Evolutionary conservation across 2,113 vertebrate genomes (phyloP), one percentile per base, ranked within the genome.

Genomic region (Plotosus lineatus): DNA sequence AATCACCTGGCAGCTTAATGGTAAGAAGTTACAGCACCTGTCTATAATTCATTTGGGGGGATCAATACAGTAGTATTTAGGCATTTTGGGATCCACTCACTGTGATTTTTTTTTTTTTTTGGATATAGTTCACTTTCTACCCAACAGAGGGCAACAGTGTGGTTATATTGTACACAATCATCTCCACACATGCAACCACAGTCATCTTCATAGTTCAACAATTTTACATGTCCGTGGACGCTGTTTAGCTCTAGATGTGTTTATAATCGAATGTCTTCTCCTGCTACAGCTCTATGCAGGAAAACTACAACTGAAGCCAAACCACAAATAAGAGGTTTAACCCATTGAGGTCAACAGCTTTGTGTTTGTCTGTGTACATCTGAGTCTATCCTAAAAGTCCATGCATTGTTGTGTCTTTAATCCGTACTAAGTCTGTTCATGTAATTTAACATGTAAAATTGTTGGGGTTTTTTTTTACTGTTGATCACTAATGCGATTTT

Each of bases 1-100:
- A 23, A 87, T 96, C 86, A 92, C 92, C 0, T 96, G 95, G 95
- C 89, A 95, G 11, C 90, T 95, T 72, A 95, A 95, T n/a, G 95
- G 95, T 96, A 92, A 95, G 93, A 63, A 23, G 17, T 60, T 61
- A 23, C 6, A 36, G 19, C 10, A n/a, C 19, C 1, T 66, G n/a
- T 66, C 0, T 53, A 26, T 66, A 66, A 40, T 56, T 2, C 19
- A 60, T 66, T n/a, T n/a, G n/a, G 28, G 31, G 51, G 53, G n/a
- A n/a, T n/a, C n/a, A n/a, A n/a, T n/a, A n/a, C 15, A 23, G 1
- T 19, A 7, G 21, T 9, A 17, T 46, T 48, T 23, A 4, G n/a
- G 21, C 7, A 31, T 69, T 44, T 71, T 26, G 23, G 10, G 19
- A 21, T 42, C 23, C 9, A 53, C 23, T 65, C 7, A 0, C 38